phyloP scores from a whole-genome alignment of 2,797 vertebrate genomes.

The Coilia nasus region DNA sequence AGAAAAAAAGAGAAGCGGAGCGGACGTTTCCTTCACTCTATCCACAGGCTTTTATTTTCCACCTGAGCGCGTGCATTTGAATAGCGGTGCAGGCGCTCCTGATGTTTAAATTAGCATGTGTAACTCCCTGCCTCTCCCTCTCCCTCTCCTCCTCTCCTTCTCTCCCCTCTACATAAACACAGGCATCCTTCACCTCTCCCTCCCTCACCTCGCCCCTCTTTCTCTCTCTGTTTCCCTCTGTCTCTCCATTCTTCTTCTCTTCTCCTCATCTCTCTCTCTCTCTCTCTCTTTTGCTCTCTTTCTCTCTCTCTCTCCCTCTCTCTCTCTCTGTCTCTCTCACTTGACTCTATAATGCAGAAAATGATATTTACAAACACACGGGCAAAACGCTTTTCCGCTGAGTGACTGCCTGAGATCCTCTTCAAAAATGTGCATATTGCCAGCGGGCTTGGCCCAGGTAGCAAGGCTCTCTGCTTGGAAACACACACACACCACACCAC shows the following conservation, averaged over 20 bases:
- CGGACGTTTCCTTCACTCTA: constrained; percentile 66
- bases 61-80: constrained; percentile 53
- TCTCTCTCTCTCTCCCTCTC: background rate
- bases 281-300: background rate
- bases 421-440: constrained; percentile 32
- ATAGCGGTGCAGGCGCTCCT: constrained; percentile 63
- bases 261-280: constrained; percentile 41
- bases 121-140: constrained; percentile 77
- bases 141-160: constrained; percentile 62
- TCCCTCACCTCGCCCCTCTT: constrained; percentile 10
- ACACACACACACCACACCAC: background rate
- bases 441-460: constrained; percentile 48
- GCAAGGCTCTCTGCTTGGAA: background rate
- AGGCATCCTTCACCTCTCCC: too few relatives aligned
- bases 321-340: background rate
- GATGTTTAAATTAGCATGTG: constrained; percentile 82
- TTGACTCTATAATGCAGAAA: constrained; percentile 2
- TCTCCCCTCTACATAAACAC: too few relatives aligned
- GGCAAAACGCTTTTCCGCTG: constrained; percentile 14
- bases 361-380: constrained; percentile 9
- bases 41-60: constrained; percentile 60
- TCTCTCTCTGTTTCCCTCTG: constrained; percentile 37
- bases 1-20: constrained; percentile 45
- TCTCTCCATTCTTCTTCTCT: constrained; percentile 34
- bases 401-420: constrained; percentile 18